Evolutionary conservation across 2,797 vertebrate species (phyloP).

Genomic region (Tachyglossus aculeatus): DNA sequence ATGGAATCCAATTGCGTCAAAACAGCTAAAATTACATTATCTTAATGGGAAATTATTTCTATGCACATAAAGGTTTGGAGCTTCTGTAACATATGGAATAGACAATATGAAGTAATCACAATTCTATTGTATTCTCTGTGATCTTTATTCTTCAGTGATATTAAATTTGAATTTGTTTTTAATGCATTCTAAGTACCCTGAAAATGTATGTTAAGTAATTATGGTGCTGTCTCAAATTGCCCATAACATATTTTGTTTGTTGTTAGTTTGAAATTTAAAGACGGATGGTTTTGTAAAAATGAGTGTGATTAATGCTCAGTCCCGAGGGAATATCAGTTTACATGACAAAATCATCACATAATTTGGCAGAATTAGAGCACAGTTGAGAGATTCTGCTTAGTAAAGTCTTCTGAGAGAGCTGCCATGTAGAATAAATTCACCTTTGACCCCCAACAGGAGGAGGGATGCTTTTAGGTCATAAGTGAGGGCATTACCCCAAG

Average conservation of each 20-base stretch:
- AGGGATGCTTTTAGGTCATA: conserved; percentile 49
- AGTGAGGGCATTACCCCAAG: conserved; percentile 41
- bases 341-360: conserved; percentile 64
- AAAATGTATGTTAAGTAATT: neutral
- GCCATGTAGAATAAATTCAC: conserved; percentile 65
- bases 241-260: conserved; percentile 9
- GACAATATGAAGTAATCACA: no score
- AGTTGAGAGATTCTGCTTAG: conserved; percentile 60
- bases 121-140: no score
- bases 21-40: neutral
- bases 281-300: conserved; percentile 45
- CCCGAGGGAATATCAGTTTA: conserved; percentile 43
- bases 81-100: neutral
- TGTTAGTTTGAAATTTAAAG: neutral
- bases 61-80: neutral
- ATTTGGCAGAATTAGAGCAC: conserved; percentile 58
- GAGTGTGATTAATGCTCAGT: conserved; percentile 54
- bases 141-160: no score
- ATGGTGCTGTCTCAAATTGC: neutral
- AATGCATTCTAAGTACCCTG: neutral
- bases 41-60: no score
- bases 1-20: neutral
- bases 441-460: conserved; percentile 61
- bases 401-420: conserved; percentile 54
- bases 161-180: neutral